Base-by-base conservation (phyloP, 1,140 invertebrate species). In the Hycleus cichorii region DNA sequence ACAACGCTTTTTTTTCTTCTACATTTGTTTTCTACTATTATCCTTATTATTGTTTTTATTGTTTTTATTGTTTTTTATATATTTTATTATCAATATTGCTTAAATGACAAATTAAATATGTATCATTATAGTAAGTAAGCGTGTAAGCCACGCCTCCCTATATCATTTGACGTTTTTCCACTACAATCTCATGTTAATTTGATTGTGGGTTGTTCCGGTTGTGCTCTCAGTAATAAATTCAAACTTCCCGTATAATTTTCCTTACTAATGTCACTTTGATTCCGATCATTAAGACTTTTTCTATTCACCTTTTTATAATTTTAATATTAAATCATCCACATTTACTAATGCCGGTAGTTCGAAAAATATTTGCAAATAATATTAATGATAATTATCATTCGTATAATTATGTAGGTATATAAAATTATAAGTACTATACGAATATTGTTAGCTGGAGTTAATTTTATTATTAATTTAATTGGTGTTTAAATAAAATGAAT, bases 61-160 rank as follows among this genome's bases (percentile, higher is more conserved):
- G 51, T 45, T 53, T 53, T 53, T 44, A 45, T 11, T 53, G 44
- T 53, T 53, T 53, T 32, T 32, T 32, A 5, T 7, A 53, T 53
- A 32, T 32, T 32, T 46, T 26, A 53, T 45, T 53, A 53, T 53
- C 51, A 53, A 46, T 53, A 53, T 53, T 53, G 46, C 51, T 53
- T 53, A 53, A 53, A 53, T 53, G 51, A 53, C 51, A 53, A 53
- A 53, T 53, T 53, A 53, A 53, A 53, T 53, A 53, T 53, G 51
- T 53, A 53, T 53, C 51, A 53, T 53, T 53, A 53, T 53, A 53
- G 51, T 53, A 53, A 53, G 51, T 53, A 53, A 53, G 51, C 51
- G 51, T 53, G 51, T 53, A 53, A 45, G 42, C 51, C 51, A 53
- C 51, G 51, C 51, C 51, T 53, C 51, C 7, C 51, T 53, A 53